Base-by-base conservation (phyloP, 2,797 vertebrate species). In the Paedocypris micromegethes region DNA sequence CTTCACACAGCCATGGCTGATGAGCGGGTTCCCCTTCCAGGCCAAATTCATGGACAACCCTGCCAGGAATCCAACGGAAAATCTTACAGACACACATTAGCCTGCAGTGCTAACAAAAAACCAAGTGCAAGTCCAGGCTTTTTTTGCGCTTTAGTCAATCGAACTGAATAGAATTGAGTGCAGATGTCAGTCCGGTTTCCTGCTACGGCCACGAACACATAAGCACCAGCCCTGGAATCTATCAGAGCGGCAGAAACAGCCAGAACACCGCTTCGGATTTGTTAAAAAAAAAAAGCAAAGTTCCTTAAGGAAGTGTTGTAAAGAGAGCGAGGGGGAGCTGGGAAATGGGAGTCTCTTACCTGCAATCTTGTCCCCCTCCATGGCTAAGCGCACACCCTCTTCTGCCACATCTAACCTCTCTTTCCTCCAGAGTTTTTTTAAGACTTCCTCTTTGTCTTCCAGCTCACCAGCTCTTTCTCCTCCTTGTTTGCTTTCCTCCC, bases 281-380 rank as follows among this genome's bases (percentile, higher is more conserved):
- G 23, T 23, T 23, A 23, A 23, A 23, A 23, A 23, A 23, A 23
- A 57, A 5, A 53, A 3, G 43, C 58, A 9, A 65, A 61, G 42
- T 47, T 6, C 44, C 5, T 5, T 56, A 57, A 4, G 43, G 55
- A 49, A 45, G 9, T 5, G 9, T 50, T 40, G 3, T 52, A 9
- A 9, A 55, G 62, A 51, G 57, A 5, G 37, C 3, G 3, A 6
- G 42, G 61, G 9, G 4, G 23, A 23, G 23, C 23, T 23, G 23
- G 23, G 23, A 23, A 23, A 23, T 23, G 23, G 23, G 23, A 23
- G 38, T 40, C 64, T 75, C 88, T 86, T 89, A 90, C 89, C 90
- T 90, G 88, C 89, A 78, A 91, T 90, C 86, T 86, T 90, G 84
- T 90, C 90, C 78, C 88, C 88, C 86, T 91, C 88, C 90, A 91